Percentiles rank a stretch among this genome's conserved stretches.
phyloP scores from a whole-genome alignment of 2,888 invertebrate species.

The Plagodis pulveraria region DNA sequence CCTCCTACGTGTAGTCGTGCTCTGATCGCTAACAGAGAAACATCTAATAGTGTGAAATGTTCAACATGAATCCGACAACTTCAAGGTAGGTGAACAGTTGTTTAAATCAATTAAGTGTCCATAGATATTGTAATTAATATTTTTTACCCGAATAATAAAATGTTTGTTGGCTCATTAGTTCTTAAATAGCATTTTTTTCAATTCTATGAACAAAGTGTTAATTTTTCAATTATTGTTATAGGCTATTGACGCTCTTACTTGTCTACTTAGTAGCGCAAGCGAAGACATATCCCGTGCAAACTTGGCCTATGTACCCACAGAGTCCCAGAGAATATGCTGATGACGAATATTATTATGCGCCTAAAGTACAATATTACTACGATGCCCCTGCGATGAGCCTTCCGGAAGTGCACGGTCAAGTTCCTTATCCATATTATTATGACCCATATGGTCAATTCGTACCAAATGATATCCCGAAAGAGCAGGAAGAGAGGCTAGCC shows the following conservation, averaged over 20 bases:
- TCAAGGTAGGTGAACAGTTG: conserved; percentile 61
- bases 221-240: conserved; percentile 51
- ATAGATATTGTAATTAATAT: neutral
- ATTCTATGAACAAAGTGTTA: neutral
- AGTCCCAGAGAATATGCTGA: conserved; percentile 78
- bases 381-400: conserved; percentile 66
- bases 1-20: conserved; percentile 72
- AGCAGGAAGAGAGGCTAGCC: conserved; percentile 86
- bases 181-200: too few species aligned
- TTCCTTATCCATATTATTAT: conserved; percentile 75
- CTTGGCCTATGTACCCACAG: conserved; percentile 81
- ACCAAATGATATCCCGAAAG: conserved; percentile 85
- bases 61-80: conserved; percentile 66
- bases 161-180: too few species aligned
- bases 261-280: conserved; percentile 79
- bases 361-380: conserved; percentile 80
- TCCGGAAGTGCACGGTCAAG: conserved; percentile 72
- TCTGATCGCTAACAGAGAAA: conserved; percentile 55
- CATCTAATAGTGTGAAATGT: conserved; percentile 63
- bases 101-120: conserved; percentile 14
- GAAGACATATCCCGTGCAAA: conserved; percentile 73
- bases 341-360: conserved; percentile 84
- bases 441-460: conserved; percentile 78
- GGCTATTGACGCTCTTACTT: conserved; percentile 70
- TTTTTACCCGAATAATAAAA: too few species aligned